Evolutionary conservation across 2,888 invertebrate genomes (phyloP), one percentile per base, ranked within the genome.

Genomic region (Arctia plantaginis): DNA sequence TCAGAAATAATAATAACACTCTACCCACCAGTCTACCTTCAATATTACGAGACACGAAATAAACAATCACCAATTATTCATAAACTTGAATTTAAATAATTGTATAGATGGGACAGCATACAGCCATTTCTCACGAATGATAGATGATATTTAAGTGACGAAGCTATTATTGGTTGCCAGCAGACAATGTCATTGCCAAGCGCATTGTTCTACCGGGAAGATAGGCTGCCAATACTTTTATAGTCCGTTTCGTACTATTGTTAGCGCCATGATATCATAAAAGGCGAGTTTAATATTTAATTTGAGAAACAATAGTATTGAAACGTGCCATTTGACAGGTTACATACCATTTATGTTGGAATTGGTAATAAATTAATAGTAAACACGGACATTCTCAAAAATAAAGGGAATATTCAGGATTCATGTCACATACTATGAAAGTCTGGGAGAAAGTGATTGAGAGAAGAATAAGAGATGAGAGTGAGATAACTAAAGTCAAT

Each of bases 181-280:
- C 76, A 83, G 81, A 80, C 87, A 90, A 86, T 90, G 90, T 90
- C 91, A 93, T 85, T 93, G 94, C 93, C 94, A 94, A 94, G 92
- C 88, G 87, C 92, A 93, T 92, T 92, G 92, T 93, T 90, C 84
- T 85, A 85, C 80, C 82, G 80, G 83, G 88, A 90, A 86, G 85
- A 86, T 87, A 87, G 87, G 86, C 78, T 92, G 93, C 93, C 93
- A 92, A 91, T 84, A 84, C 79, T 59, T 86, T 82, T 93, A 86
- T 88, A 93, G 91, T 83, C 85, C 89, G 88, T 93, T 93, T 89
- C 90, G 76, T 79, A 78, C 89, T 92, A 92, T 91, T 91, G 88
- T 90, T 89, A 82, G 86, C 79, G 75, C 59, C 72, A 76, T 80
- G 73, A 76, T 77, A 77, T 72, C 30, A 67, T 66, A 74, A 72